Evolutionary conservation across 2,888 invertebrate species (phyloP), one percentile per base, ranked within the genome.

Genomic region (Caenorhabditis plicata): DNA sequence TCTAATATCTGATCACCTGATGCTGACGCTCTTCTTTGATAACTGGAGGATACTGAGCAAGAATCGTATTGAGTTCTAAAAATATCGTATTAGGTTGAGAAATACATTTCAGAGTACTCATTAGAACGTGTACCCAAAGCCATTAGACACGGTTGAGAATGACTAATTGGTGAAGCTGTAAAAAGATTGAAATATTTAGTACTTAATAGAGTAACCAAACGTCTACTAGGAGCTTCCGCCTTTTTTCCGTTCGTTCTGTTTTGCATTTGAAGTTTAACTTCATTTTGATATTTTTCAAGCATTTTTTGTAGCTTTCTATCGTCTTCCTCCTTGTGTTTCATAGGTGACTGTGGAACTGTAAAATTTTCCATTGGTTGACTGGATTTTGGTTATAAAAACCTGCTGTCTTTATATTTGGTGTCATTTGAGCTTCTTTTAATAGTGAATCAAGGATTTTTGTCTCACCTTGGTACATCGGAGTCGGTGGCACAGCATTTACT

Each of bases 101-200:
- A 4, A 17, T 23, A 35, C 17, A 3, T n/a, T 39, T 22, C 31
- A 15, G 20, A 35, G 0, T 33, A 65, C 67, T 65, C 57, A 15
- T 60, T 63, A 13, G 66, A 61, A 19, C 66, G 52, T n/a, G 58
- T 51, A 36, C 53, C 63, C 49, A 48, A 55, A 2, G 58, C 68
- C 38, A 70, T 73, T 7, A 77, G 57, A 42, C 77, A 77, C 7
- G 78, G 78, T 52, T 78, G 78, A 5, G 75, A 75, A 60, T 77
- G 76, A 47, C 74, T 75, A 57, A 76, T 78, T 4, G 69, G 55
- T 0, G 71, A 56, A n/a, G 63, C 63, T 62, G 48, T 47, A 62
- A 48, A 17, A 44, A n/a, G n/a, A n/a, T n/a, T n/a, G n/a, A 29
- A 39, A 7, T 3, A 0, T 13, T 20, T 17, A 4, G 11, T 15